Evolutionary conservation across 2,113 vertebrate species (phyloP), one percentile per base, ranked within the genome.

Genomic region (Martes martes): DNA sequence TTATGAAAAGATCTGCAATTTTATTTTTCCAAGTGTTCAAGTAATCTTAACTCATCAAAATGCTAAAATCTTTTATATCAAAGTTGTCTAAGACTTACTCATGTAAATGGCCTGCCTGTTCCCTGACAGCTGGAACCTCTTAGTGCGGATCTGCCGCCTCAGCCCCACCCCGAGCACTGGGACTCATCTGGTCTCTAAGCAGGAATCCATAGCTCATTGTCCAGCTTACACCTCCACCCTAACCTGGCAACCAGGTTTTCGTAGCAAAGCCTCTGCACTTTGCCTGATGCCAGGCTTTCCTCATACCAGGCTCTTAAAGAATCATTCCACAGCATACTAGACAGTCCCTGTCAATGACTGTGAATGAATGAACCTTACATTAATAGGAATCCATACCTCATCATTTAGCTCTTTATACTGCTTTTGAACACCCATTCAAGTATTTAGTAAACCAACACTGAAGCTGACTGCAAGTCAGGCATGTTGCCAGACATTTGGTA

Each of bases 41-140:
- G 82, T 50, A 42, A 94, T 97, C 98, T 97, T 87, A 31, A 9
- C 86, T 80, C 92, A 95, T 96, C 96, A 96, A 98, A 98, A 98
- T 95, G 14, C 28, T 93, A 96, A 98, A 28, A 33, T 97, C 33
- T 65, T 98, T 97, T 71, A 33, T 81, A 96, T 82, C 86, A 95
- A 39, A 96, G 74, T 45, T 69, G 63, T 82, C 47, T 55, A 80
- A 94, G 96, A 55, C 31, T 81, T 89, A 86, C 79, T 31, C 50
- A 91, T 87, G 90, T 94, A 96, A 94, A 98, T 80, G 97, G 9
- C 24, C 86, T 89, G 84, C 57, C 90, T 59, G 18, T 95, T 88
- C 52, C 33, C 42, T 94, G 79, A 61, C 94, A 97, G 94, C 97
- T 94, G 95, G 88, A 96, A 88, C 7, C 71, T 88, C 76, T 98